Percentiles rank a stretch among this genome's conserved stretches.
These are phyloP conservation scores for Sinopyrophorus schimmeli DNA, from an alignment of 2,888 invertebrate genomes.

Conservation along the genomic window DNA sequence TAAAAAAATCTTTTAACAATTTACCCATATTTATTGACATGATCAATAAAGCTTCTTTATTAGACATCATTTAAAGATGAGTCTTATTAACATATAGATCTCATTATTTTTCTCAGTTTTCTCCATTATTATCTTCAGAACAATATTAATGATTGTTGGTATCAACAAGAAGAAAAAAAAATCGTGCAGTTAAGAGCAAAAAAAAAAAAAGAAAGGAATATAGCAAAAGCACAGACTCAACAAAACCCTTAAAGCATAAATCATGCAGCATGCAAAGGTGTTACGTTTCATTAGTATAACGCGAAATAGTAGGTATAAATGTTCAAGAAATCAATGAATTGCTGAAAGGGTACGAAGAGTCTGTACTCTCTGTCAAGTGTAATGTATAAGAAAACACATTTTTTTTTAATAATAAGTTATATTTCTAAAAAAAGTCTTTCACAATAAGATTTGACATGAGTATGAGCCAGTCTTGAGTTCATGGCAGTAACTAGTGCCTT, in stretches of 20 bases:
- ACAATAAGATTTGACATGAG: slow-evolving; percentile 54
- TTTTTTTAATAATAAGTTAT: slow-evolving; percentile 52
- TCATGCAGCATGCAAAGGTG: slow-evolving; percentile 42
- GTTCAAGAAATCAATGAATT: slow-evolving; percentile 33
- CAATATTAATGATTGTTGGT: too few relatives aligned
- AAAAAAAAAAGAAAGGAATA: not conserved
- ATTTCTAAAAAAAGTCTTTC: slow-evolving; percentile 55
- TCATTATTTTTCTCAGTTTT: too few relatives aligned
- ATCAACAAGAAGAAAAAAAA: too few relatives aligned
- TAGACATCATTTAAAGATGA: too few relatives aligned
- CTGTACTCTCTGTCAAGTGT: slow-evolving; percentile 38
- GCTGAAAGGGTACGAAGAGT: slow-evolving; percentile 53
- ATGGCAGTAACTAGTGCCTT: slow-evolving; percentile 46
- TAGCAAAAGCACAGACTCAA: slow-evolving; percentile 28
- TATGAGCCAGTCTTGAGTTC: slow-evolving; percentile 51
- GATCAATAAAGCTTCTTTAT: too few relatives aligned
- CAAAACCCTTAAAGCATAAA: slow-evolving; percentile 46
- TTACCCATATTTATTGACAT: too few relatives aligned
- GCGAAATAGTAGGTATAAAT: too few relatives aligned
- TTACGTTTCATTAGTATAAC: slow-evolving; percentile 10
- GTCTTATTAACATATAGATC: too few relatives aligned
- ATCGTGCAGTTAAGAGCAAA: too few relatives aligned
- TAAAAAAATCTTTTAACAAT: too few relatives aligned
- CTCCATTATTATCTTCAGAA: too few relatives aligned
- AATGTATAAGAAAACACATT: slow-evolving; percentile 41